A percentile compares a stretch with the other conserved stretches of the same genome.
Conservation (phyloP, 2,888 invertebrate species). For the Epinotia bilunana region DNA sequence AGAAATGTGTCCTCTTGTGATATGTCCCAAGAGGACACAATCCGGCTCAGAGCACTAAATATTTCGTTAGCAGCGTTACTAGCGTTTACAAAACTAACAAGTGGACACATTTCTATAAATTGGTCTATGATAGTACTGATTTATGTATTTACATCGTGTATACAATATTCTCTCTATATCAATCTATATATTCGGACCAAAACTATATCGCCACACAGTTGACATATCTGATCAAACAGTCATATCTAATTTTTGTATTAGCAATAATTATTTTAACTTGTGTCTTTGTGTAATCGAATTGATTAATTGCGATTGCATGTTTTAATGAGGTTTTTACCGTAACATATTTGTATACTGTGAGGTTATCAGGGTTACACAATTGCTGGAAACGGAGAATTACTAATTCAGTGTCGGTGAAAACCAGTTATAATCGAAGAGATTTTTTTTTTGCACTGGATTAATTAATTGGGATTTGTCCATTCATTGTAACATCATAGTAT, state of each 20-base stretch:
- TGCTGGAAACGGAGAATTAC: too few species aligned
- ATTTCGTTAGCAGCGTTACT: too few species aligned
- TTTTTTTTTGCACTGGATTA: too few species aligned
- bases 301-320: slow-evolving; percentile 9
- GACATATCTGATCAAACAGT: slow-evolving; percentile 75
- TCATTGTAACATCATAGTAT: slow-evolving; percentile 5
- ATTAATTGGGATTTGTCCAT: neutral
- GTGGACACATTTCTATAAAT: slow-evolving; percentile 2
- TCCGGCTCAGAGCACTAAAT: too few species aligned
- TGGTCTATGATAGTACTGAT: slow-evolving; percentile 27
- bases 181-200: slow-evolving; percentile 71
- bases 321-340: slow-evolving; percentile 9
- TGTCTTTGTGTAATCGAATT: slow-evolving; percentile 16
- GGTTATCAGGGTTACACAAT: neutral
- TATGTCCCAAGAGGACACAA: too few species aligned
- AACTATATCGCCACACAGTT: slow-evolving; percentile 67
- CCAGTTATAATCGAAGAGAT: too few species aligned
- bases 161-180: slow-evolving; percentile 32
- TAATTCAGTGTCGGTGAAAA: too few species aligned
- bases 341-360: slow-evolving; percentile 11
- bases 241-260: slow-evolving; percentile 74
- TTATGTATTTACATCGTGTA: slow-evolving; percentile 31
- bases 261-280: slow-evolving; percentile 66
- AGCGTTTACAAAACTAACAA: neutral
- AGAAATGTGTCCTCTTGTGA: too few species aligned